Evolutionary conservation across 2,113 vertebrate species (phyloP).

Genomic region (Perca flavescens): DNA sequence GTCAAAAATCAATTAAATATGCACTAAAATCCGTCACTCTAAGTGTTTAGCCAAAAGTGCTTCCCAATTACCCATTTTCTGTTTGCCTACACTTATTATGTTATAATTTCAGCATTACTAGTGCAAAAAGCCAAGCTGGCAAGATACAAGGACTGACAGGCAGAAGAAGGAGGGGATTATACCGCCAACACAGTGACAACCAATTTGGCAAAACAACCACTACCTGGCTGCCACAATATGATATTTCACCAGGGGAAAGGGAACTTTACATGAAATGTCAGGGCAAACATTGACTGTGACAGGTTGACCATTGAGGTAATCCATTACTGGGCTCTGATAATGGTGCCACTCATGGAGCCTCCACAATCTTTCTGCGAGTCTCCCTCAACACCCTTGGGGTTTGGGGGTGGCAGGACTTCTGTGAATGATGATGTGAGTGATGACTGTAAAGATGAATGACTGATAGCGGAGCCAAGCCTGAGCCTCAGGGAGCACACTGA

Average conservation of each 20-base stretch:
- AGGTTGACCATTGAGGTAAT: constrained; percentile 71
- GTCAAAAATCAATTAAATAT: background rate
- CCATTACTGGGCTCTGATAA: constrained; percentile 73
- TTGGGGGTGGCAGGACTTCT: constrained; percentile 37
- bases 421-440: constrained; percentile 69
- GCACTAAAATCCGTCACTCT: constrained; percentile 10
- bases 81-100: background rate
- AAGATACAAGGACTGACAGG: constrained; percentile 32
- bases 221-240: constrained; percentile 39
- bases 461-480: constrained; percentile 49
- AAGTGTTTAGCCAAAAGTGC: constrained; percentile 2
- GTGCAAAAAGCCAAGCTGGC: constrained; percentile 28
- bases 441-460: constrained; percentile 68
- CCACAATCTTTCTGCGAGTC: constrained; percentile 38
- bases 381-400: constrained; percentile 52
- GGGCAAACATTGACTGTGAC: constrained; percentile 69
- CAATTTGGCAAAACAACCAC: constrained; percentile 68
- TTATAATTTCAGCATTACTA: constrained; percentile 7
- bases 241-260: constrained; percentile 65
- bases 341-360: constrained; percentile 47
- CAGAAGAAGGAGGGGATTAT: constrained; percentile 38
- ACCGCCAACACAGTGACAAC: constrained; percentile 64
- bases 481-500: constrained; percentile 31
- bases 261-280: constrained; percentile 76
- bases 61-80: background rate